Base-by-base conservation (phyloP, 2,113 vertebrate species). In the Glaucidium brasilianum region DNA sequence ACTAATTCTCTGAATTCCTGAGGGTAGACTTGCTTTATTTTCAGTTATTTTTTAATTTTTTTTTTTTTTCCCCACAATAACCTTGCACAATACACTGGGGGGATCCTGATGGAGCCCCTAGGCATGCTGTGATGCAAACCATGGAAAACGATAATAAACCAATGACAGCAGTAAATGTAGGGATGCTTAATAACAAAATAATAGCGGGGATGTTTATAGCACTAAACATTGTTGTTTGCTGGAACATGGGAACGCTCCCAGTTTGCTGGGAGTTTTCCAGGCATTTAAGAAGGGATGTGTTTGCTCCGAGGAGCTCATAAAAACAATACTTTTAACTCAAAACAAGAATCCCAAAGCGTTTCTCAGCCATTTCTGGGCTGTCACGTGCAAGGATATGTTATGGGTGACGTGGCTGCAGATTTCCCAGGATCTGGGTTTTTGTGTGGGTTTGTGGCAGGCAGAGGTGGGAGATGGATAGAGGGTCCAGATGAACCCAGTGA, bases 251-350 rank as follows among this genome's bases (percentile, higher is more conserved):
- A 88, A 78, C 0, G 2, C 21, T 88, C 64, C 50, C 59, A 26
- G 67, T 73, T 79, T 5, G 29, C 88, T 94, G 92, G 90, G 81
- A 93, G 22, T 53, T 95, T 79, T 95, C 92, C 85, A 95, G 85
- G 82, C 85, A 6, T 94, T 94, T 82, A 69, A 67, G 64, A 62
- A 62, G 67, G 77, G 96, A 79, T 6, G 49, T 16, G 32, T 55
- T 77, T 66, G 85, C 78, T 88, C 30, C 0, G 0, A 95, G 86
- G n/a, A 86, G 67, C 68, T 96, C 5, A 0, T 86, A 92, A 88
- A 77, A 89, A 26, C 0, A 0, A 50, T 50, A 76, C 47, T 92
- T 96, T 94, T 72, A 63, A 74, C 76, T 91, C 59, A 53, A 66
- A 92, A 88, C 39, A 76, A 62, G 59, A 43, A 89, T 73, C 63